Evolutionary conservation across 2,113 vertebrate genomes (phyloP).

Genomic region (Chrysemys picta): DNA sequence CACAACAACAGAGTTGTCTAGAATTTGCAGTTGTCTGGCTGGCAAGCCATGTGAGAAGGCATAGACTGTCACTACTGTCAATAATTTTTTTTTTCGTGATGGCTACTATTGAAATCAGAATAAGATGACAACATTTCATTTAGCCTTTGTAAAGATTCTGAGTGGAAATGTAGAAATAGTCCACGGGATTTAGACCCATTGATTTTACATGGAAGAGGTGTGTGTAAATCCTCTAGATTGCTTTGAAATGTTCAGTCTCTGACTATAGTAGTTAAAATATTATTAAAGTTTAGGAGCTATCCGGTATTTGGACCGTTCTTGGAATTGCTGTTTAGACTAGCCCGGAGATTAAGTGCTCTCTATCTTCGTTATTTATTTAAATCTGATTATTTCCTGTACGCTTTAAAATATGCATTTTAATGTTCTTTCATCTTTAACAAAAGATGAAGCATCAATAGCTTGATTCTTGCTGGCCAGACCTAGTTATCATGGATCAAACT

Average conservation of each 20-base stretch:
- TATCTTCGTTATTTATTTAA: background rate
- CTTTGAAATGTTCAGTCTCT: background rate
- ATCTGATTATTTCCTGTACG: background rate
- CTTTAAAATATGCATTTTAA: background rate
- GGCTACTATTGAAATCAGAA: background rate
- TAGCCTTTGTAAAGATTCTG: background rate
- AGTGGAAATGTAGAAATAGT: background rate
- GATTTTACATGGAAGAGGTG: background rate
- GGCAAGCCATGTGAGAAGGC: background rate
- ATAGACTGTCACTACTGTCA: background rate
- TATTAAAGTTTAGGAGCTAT: background rate
- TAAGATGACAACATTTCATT: background rate
- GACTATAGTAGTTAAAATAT: background rate
- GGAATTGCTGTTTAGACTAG: background rate
- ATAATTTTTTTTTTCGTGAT: background rate
- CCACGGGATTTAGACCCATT: background rate
- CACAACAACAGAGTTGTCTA: rapidly evolving
- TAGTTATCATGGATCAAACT: background rate
- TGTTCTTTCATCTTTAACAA: background rate
- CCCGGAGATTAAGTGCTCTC: background rate
- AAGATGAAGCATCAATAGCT: background rate
- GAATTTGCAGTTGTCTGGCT: rapidly evolving
- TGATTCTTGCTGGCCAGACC: background rate
- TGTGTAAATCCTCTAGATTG: background rate
- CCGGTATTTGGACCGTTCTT: background rate